A percentile compares a stretch with the other conserved stretches of the same genome.
These are phyloP conservation scores for Trichonephila clavata DNA, from an alignment of 1,140 invertebrate species.

Conservation along the genomic window DNA sequence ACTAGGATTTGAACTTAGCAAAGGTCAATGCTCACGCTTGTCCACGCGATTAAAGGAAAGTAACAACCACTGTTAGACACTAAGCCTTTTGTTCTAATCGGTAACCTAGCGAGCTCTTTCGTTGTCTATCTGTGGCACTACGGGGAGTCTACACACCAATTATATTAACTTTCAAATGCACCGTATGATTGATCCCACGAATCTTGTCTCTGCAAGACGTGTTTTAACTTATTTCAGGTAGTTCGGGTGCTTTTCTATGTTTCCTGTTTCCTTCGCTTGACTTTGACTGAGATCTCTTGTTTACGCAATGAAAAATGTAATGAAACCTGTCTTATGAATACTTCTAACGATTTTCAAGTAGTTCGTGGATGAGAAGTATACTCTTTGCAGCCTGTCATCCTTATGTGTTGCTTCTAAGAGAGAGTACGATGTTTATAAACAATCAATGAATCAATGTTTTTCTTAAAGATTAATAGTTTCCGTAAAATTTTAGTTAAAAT, in stretches of 20 bases:
- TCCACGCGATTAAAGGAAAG: constrained; percentile 63
- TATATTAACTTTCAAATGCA: constrained; percentile 18
- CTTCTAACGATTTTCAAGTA: no score
- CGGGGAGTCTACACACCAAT: constrained; percentile 25
- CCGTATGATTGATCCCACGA: constrained; percentile 13
- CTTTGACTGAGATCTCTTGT: not conserved
- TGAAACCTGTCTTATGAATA: no score
- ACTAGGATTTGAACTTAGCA: constrained; percentile 51
- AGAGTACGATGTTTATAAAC: no score
- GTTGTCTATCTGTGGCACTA: constrained; percentile 39
- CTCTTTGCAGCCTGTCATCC: no score
- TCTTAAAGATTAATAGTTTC: no score
- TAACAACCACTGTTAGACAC: constrained; percentile 45
- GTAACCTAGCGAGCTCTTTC: constrained; percentile 11
- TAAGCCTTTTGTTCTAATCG: constrained; percentile 58
- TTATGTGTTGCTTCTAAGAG: no score
- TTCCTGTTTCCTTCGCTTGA: not conserved
- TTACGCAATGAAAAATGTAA: not conserved
- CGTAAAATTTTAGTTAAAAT: no score
- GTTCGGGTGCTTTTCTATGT: not conserved
- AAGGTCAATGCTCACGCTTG: constrained; percentile 65
- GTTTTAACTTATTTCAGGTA: not conserved
- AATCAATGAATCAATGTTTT: no score
- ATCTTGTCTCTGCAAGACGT: not conserved
- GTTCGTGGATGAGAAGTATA: no score